A percentile compares a stretch with the other conserved stretches of the same genome.
phyloP scores from a whole-genome alignment of 2,888 invertebrate genomes.

The Calameuta pallipes region DNA sequence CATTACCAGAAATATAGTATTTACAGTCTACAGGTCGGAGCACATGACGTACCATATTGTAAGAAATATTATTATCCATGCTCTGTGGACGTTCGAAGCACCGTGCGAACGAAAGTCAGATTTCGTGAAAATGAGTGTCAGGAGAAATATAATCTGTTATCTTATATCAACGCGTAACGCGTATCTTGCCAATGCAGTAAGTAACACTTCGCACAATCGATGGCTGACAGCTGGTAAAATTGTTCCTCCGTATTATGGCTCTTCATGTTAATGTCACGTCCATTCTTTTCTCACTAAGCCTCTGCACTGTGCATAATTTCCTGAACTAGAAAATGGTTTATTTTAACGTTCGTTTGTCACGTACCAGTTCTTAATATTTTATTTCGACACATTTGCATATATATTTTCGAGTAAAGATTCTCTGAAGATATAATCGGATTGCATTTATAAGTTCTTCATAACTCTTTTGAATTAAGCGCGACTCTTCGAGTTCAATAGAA shows the following conservation, averaged over 20 bases:
- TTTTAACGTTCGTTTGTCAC: neutral
- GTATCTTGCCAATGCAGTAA: conserved; percentile 35
- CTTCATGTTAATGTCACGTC: conserved; percentile 33
- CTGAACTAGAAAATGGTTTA: neutral
- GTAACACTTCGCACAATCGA: conserved; percentile 49
- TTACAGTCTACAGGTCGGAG: neutral
- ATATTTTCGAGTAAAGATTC: neutral
- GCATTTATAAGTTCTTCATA: neutral
- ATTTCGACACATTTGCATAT: neutral
- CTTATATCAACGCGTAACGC: conserved; percentile 10
- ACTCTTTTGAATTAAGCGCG: neutral
- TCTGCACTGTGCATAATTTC: neutral
- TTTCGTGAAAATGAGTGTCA: conserved; percentile 4
- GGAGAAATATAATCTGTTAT: conserved; percentile 3
- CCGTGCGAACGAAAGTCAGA: conserved; percentile 21
- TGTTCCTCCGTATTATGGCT: conserved; percentile 35
- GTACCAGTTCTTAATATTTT: neutral
- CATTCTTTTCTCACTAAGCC: neutral
- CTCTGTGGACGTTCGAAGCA: conserved; percentile 18
- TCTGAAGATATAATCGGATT: neutral
- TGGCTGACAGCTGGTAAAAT: conserved; percentile 57
- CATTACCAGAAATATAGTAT: neutral
- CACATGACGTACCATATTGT: conserved; percentile 45
- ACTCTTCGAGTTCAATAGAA: neutral
- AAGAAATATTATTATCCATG: conserved; percentile 43